Conservation (phyloP, 2,797 vertebrate genomes). For the Lepus oiostolus region DNA sequence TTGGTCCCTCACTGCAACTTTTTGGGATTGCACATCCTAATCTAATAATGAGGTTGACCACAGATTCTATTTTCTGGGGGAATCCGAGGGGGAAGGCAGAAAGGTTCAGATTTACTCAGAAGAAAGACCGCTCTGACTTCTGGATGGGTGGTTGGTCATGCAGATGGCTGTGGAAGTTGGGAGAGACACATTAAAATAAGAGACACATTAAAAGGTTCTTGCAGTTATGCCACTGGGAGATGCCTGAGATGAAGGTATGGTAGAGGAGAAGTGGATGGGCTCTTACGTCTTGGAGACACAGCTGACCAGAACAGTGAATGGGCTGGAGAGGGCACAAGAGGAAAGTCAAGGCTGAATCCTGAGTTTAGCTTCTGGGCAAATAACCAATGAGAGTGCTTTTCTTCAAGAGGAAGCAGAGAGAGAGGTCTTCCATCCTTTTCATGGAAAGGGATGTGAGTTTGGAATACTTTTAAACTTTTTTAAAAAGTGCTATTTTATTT, state of each 20-base stretch:
- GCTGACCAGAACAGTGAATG: slow-evolving; percentile 8
- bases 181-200: background rate
- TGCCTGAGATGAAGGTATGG: background rate
- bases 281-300: background rate
- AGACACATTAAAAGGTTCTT: background rate
- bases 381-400: slow-evolving; percentile 42
- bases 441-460: background rate
- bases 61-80: background rate
- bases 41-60: background rate
- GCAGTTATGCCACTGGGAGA: background rate
- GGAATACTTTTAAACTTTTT: background rate
- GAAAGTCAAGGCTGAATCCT: slow-evolving; percentile 44
- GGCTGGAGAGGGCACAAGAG: background rate
- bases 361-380: background rate
- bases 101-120: background rate
- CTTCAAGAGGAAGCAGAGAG: background rate
- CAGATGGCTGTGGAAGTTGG: background rate
- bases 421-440: too few species aligned
- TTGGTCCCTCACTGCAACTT: background rate
- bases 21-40: background rate
- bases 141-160: background rate
- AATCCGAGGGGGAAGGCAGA: background rate
- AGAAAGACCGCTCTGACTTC: slow-evolving; percentile 19
- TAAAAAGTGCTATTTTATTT: too few species aligned
- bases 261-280: background rate